A percentile compares a stretch with the other conserved stretches of the same genome.
phyloP scores from a whole-genome alignment of 2,888 invertebrate genomes.

The Linnaemya vulpina region DNA sequence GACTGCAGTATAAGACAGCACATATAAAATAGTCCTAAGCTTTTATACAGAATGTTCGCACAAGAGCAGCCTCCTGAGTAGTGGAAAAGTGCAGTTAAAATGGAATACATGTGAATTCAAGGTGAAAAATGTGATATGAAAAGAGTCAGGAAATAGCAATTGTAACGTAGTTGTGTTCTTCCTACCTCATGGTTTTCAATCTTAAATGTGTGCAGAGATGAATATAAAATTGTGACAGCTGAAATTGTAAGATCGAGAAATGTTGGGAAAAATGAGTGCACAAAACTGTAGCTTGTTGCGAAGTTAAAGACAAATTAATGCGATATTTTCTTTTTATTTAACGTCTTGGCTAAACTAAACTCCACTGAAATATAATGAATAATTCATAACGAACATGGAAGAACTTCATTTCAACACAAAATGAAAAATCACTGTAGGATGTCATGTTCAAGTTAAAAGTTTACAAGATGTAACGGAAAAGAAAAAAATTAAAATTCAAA shows the following conservation, averaged over 20 bases:
- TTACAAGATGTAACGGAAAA: slow-evolving; percentile 30
- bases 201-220: slow-evolving; percentile 42
- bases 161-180: slow-evolving; percentile 2
- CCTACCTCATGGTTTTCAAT: slow-evolving; percentile 50
- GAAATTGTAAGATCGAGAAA: slow-evolving; percentile 39
- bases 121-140: slow-evolving; percentile 30
- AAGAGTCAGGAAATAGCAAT: slow-evolving; percentile 28
- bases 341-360: slow-evolving; percentile 51
- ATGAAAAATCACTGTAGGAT: slow-evolving; percentile 15
- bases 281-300: slow-evolving; percentile 45
- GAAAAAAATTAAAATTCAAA: not conserved
- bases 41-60: not conserved
- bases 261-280: slow-evolving; percentile 21
- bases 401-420: slow-evolving; percentile 22
- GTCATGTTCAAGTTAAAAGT: slow-evolving; percentile 41
- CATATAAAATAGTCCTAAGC: not conserved
- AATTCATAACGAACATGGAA: slow-evolving; percentile 47
- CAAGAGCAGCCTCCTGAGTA: not conserved
- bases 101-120: slow-evolving; percentile 36
- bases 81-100: slow-evolving; percentile 17
- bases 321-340: slow-evolving; percentile 34
- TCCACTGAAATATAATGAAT: slow-evolving; percentile 44
- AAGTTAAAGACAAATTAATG: slow-evolving; percentile 56
- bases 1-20: not conserved
- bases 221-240: slow-evolving; percentile 59